Evolutionary conservation across 2,113 vertebrate genomes (phyloP).

Genomic region (Dicaeum eximium): DNA sequence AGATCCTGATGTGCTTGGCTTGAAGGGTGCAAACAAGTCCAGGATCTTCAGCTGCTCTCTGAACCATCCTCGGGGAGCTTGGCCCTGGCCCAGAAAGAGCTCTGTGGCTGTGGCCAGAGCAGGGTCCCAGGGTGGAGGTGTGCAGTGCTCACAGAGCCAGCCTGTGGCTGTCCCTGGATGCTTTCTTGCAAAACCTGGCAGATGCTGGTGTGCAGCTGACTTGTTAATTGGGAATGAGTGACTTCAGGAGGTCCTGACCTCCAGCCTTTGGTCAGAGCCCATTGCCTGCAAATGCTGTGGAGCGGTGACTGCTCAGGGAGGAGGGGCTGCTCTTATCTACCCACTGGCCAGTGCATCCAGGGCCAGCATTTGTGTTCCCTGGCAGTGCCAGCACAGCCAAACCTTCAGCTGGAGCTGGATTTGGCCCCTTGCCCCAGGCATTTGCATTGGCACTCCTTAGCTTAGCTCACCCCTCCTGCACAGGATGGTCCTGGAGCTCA

Average conservation of each 20-base stretch:
- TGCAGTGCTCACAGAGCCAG: background rate
- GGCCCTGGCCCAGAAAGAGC: background rate
- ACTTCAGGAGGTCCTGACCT: slow-evolving; percentile 25
- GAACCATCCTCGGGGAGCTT: background rate
- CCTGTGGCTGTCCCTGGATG: background rate
- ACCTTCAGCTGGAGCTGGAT: background rate
- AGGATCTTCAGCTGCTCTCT: background rate
- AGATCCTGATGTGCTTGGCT: background rate
- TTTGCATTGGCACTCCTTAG: background rate
- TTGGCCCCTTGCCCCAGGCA: background rate
- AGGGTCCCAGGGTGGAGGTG: background rate
- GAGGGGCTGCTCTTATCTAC: background rate
- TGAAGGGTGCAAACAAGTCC: background rate
- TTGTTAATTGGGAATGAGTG: background rate
- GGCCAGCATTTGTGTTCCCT: background rate
- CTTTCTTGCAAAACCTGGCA: slow-evolving; percentile 5
- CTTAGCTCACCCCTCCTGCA: background rate
- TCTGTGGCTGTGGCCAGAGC: background rate
- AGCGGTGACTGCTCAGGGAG: background rate
- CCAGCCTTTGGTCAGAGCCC: background rate
- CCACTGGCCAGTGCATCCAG: background rate
- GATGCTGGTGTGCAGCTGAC: slow-evolving; percentile 20
- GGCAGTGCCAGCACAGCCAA: background rate
- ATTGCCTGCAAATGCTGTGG: background rate
- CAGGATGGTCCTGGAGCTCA: background rate